Evolutionary conservation across 2,888 invertebrate genomes (phyloP).

Genomic region (Eupithecia vulgata): DNA sequence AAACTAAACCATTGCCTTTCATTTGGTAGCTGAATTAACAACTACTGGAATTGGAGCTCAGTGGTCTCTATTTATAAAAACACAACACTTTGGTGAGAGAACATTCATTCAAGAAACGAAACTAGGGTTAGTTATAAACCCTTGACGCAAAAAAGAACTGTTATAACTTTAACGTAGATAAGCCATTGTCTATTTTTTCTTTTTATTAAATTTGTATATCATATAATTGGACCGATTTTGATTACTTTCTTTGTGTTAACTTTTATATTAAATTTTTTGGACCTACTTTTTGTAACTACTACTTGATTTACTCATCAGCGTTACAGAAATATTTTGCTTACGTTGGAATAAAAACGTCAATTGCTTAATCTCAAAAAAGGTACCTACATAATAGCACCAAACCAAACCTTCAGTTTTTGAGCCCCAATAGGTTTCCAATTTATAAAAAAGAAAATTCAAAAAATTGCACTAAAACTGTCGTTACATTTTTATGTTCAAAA

Average conservation of each 20-base stretch:
- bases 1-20: conserved; percentile 65
- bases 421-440: neutral
- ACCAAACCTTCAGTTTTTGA: neutral
- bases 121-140: neutral
- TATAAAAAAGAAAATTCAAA: neutral
- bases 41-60: conserved; percentile 48
- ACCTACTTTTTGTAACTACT: neutral
- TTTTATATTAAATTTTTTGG: neutral
- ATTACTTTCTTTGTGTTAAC: neutral
- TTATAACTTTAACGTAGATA: neutral
- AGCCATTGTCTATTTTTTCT: too few relatives aligned
- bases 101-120: conserved; percentile 1
- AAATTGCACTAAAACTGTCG: conserved; percentile 1
- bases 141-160: neutral
- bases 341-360: neutral
- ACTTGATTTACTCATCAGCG: neutral
- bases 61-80: neutral
- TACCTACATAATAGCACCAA: neutral
- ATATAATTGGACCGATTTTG: neutral
- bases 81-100: neutral
- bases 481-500: conserved; percentile 13
- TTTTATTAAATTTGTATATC: too few relatives aligned
- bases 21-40: conserved; percentile 62
- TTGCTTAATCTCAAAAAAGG: neutral
- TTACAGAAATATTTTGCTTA: neutral